Evolutionary conservation across 2,888 invertebrate species (phyloP), one percentile per base, ranked within the genome.

Genomic region (Halictus quadricinctus): DNA sequence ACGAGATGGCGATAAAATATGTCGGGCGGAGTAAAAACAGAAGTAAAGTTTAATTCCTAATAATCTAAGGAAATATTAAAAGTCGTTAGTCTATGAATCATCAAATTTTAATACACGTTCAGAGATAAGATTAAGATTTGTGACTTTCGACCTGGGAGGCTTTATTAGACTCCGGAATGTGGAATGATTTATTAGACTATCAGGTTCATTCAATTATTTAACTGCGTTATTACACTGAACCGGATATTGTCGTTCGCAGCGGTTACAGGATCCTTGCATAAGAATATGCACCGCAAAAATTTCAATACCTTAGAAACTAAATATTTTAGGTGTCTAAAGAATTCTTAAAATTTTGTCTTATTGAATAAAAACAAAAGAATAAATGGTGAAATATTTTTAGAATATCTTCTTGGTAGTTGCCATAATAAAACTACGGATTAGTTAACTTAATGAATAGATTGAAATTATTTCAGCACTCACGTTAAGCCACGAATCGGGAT

Each of bases 401-500:
- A 36, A 21, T 36, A 66, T 18, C 66, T 15, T 21, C 21, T 36
- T 8, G 66, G 15, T 21, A 69, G 10, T 21, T 69, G 36, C 21
- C 36, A 21, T 41, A 36, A 2, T 41, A 21, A 69, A 41, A 18
- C 3, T 66, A 8, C 18, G 18, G 15, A 4, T 66, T 29, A 3
- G 36, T 41, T 41, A 36, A 21, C 15, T 10, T 36, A 36, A 66
- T 0, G 12, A n/a, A 2, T n/a, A 43, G 21, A 12, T 21, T 21
- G 60, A 41, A 25, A 21, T 36, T 69, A 46, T 8, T 25, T n/a
- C n/a, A 13, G 0, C 13, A 79, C 86, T 84, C 76, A 86, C 86
- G 10, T 87, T 90, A 36, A 93, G 81, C 93, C 93, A 93, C 48
- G 89, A 87, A 70, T 93, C 92, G 48, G 92, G 85, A 76, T 93